phyloP scores from a whole-genome alignment of 2,113 vertebrate genomes.

The Xyrauchen texanus region DNA sequence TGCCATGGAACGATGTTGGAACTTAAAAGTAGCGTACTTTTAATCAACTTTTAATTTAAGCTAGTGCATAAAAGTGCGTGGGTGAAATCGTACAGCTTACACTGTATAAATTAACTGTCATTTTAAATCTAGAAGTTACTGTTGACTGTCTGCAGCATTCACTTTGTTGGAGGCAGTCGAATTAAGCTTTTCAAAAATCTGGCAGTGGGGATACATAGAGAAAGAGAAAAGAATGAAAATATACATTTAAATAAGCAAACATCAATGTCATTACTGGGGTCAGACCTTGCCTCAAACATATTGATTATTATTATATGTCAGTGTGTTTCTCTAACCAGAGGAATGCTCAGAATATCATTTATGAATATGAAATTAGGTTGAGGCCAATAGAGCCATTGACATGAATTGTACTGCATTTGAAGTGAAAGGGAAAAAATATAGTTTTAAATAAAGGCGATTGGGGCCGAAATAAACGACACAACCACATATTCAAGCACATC shows the following conservation, averaged over 20 bases:
- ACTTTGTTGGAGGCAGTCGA: constrained; percentile 31
- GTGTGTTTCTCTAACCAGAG: background rate
- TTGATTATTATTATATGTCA: constrained; percentile 19
- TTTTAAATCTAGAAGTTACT: constrained; percentile 38
- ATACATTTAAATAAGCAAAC: constrained; percentile 15
- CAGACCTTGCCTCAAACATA: constrained; percentile 8
- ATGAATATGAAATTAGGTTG: constrained; percentile 26
- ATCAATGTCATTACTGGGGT: constrained; percentile 15
- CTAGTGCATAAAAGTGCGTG: constrained; percentile 5
- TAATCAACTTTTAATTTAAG: background rate
- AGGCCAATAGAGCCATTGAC: background rate
- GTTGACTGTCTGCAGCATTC: constrained; percentile 11
- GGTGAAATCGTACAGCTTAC: constrained; percentile 8
- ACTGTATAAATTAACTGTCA: constrained; percentile 25
- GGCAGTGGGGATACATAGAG: background rate
- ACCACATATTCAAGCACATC: background rate
- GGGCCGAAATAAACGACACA: constrained; percentile 6
- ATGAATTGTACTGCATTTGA: constrained; percentile 1
- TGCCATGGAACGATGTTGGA: too few relatives aligned
- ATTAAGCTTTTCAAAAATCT: constrained; percentile 37
- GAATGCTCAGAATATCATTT: background rate
- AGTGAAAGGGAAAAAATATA: background rate
- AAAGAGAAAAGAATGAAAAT: background rate
- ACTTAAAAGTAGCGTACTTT: too few relatives aligned
- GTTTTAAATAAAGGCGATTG: background rate